Base-by-base conservation (phyloP, 2,888 invertebrate genomes). In the Neoascia interrupta region DNA sequence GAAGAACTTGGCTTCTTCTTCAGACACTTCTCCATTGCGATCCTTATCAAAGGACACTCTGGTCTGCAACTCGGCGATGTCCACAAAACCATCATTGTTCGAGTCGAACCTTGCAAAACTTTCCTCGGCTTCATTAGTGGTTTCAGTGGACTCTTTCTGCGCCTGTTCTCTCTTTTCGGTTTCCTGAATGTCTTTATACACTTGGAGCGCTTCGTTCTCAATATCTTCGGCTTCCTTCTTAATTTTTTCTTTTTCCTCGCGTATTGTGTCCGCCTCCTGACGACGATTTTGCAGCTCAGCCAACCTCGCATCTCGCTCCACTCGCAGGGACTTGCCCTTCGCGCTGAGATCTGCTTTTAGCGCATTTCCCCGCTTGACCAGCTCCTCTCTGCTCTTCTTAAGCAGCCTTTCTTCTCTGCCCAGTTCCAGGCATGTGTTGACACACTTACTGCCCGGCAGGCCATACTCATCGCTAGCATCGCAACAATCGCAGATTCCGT, bases 401-500 rank as follows among this genome's bases (percentile, higher is more conserved):
- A 93, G 92, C 49, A 93, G 91, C 81, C 93, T 90, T 0, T 96
- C 96, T 82, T 93, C 94, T 82, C 91, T 90, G 0, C 96, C 96
- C 58, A 97, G 88, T 85, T 96, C 96, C 69, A 92, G 90, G 86
- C 98, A 98, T 66, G 91, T 94, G 86, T 97, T 95, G 0, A 89
- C 82, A 86, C 97, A 98, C 3, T 90, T 87, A 10, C 90, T 88
- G 15, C 90, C 89, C 4, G 88, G 88, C 1, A 16, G 28, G 10
- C 53, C 74, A 84, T 97, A 95, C 86, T 97, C 97, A 86, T 97
- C 97, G 76, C 94, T 94, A 5, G 94, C 95, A 89, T 97, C 97
- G 88, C 97, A 97, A 84, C 97, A 97, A 87, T 97, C 98, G 89
- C 98, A 99, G 60, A 98, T 92, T 18, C 96, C 96, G 89, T 99